These are phyloP conservation scores for Psylliodes chrysocephalus DNA, from an alignment of 2,888 invertebrate species.

Conservation along the genomic window DNA sequence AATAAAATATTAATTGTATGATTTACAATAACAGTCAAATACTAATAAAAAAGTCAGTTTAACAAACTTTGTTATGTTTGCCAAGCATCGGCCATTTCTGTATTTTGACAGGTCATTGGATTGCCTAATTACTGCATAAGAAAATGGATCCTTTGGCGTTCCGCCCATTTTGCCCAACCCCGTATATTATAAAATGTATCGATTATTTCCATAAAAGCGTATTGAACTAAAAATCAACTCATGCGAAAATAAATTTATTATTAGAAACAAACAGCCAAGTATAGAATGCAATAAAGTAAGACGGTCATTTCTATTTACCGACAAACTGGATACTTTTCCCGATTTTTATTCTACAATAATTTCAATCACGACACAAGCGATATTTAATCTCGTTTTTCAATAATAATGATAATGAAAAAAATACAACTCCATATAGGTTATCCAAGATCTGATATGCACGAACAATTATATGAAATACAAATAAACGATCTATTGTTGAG, in stretches of 20 bases:
- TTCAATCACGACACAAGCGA: neutral
- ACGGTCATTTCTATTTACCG: neutral
- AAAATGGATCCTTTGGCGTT: no score
- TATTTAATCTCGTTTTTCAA: neutral
- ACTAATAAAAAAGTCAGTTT: no score
- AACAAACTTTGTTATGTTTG: no score
- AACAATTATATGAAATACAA: constrained; percentile 7
- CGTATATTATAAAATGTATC: no score
- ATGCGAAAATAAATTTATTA: neutral
- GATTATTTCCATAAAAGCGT: neutral
- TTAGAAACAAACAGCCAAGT: no score
- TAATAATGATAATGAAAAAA: neutral
- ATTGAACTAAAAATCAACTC: neutral
- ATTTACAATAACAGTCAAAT: no score
- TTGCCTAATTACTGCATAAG: no score
- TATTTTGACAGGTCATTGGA: no score
- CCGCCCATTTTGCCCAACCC: no score
- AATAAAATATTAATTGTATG: no score
- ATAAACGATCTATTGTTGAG: neutral
- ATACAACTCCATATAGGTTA: neutral
- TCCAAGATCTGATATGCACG: constrained; percentile 7
- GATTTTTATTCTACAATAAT: neutral
- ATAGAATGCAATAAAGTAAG: neutral
- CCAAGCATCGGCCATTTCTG: no score
- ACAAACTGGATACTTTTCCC: neutral